These are phyloP conservation scores for Turnix velox DNA, from an alignment of 2,113 vertebrate genomes.

Conservation along the genomic window DNA sequence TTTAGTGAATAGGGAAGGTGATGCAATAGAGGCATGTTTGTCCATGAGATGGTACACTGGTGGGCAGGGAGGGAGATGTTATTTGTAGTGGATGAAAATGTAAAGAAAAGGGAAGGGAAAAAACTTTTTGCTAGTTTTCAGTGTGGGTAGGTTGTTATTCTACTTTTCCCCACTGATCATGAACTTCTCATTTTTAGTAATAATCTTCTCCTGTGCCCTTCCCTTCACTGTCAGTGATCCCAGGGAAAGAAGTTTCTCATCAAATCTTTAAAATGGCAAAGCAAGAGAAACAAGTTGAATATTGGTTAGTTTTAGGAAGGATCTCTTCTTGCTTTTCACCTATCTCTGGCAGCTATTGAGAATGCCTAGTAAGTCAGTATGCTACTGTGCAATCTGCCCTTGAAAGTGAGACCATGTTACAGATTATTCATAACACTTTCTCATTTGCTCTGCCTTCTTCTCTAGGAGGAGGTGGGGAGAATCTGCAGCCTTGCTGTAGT, in stretches of 20 bases:
- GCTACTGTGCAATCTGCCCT: neutral
- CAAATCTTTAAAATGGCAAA: neutral
- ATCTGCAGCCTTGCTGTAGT: neutral
- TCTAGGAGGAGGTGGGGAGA: neutral
- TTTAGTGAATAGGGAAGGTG: neutral
- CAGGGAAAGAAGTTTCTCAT: neutral
- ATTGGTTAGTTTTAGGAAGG: neutral
- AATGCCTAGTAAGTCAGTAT: neutral
- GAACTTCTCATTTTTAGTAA: neutral
- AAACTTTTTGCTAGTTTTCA: neutral
- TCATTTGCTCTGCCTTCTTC: neutral
- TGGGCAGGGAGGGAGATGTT: neutral
- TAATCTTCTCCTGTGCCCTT: neutral
- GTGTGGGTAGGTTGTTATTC: neutral
- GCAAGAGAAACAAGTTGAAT: neutral
- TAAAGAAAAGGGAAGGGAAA: accelerated
- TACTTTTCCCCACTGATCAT: neutral
- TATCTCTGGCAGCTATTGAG: neutral
- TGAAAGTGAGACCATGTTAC: neutral
- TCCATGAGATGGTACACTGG: neutral
- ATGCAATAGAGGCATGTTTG: neutral
- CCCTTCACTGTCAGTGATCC: neutral
- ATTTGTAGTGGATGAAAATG: neutral
- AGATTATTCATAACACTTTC: neutral
- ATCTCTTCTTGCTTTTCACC: neutral